Conservation (phyloP, 2,888 invertebrate genomes). For the Spialia ferax region DNA sequence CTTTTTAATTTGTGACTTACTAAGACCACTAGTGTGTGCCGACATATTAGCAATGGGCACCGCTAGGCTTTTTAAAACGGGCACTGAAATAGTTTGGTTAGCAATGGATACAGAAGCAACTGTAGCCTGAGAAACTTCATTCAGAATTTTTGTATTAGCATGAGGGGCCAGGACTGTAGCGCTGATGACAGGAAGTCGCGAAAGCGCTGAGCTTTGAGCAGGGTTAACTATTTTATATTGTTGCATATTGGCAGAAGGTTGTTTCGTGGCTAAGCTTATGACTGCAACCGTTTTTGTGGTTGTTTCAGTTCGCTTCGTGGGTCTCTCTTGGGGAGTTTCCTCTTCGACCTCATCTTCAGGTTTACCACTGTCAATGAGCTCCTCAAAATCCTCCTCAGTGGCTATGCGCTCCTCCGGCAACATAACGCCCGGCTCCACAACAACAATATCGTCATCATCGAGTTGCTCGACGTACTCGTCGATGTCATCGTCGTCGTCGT, state of each 20-base stretch:
- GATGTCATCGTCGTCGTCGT: constrained; percentile 72
- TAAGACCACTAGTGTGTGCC: constrained; percentile 56
- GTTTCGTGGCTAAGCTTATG: constrained; percentile 79
- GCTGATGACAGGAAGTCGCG: constrained; percentile 74
- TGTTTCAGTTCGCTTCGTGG: constrained; percentile 81
- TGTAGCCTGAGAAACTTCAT: constrained; percentile 87
- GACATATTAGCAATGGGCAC: constrained; percentile 68
- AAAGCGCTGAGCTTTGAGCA: constrained; percentile 59
- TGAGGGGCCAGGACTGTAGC: constrained; percentile 71
- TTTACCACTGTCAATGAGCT: constrained; percentile 88
- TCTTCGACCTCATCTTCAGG: constrained; percentile 81
- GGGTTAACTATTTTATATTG: constrained; percentile 79
- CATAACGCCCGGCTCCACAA: constrained; percentile 87
- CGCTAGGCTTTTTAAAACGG: constrained; percentile 75
- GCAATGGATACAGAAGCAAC: constrained; percentile 84
- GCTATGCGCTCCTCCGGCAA: constrained; percentile 89
- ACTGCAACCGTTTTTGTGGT: constrained; percentile 85
- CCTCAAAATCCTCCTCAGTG: constrained; percentile 89
- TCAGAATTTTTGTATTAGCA: constrained; percentile 77
- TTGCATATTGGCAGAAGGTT: constrained; percentile 69
- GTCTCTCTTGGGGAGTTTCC: constrained; percentile 64
- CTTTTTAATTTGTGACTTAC: constrained; percentile 70
- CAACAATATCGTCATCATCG: constrained; percentile 88
- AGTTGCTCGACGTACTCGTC: constrained; percentile 70
- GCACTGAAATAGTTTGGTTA: constrained; percentile 83